Conservation (phyloP, 2,113 vertebrate genomes). For the Phoxinus phoxinus region DNA sequence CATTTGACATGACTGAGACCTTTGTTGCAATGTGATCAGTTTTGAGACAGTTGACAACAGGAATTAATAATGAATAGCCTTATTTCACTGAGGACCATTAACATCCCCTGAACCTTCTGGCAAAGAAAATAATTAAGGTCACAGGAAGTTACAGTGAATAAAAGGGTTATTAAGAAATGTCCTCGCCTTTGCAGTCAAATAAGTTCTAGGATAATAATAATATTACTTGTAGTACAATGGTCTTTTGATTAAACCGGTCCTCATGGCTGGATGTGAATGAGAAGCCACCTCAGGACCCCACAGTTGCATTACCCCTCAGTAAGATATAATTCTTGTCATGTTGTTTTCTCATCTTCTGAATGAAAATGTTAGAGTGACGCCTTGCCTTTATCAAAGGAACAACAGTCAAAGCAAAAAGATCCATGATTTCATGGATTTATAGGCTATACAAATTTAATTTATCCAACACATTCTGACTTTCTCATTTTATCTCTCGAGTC, state of each 20-base stretch:
- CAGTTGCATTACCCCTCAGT: neutral
- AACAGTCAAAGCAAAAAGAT: neutral
- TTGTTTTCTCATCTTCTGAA: neutral
- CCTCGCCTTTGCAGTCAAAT: neutral
- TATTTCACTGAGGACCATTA: neutral
- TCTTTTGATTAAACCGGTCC: neutral
- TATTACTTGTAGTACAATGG: neutral
- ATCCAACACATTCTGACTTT: neutral
- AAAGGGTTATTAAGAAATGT: neutral
- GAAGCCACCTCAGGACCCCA: neutral
- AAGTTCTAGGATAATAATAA: neutral
- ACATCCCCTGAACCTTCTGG: neutral
- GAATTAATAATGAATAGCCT: slow-evolving; percentile 6
- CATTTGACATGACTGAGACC: neutral
- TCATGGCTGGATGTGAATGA: neutral
- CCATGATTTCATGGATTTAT: neutral
- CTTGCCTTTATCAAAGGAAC: neutral
- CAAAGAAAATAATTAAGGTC: neutral
- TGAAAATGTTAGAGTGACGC: neutral
- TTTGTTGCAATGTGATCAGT: neutral
- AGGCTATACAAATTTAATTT: neutral
- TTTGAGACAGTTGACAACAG: neutral
- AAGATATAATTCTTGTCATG: neutral
- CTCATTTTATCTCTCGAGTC: neutral
- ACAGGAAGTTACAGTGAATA: slow-evolving; percentile 2